Conservation (phyloP, 2,888 invertebrate genomes). For the Pheosia gnoma region DNA sequence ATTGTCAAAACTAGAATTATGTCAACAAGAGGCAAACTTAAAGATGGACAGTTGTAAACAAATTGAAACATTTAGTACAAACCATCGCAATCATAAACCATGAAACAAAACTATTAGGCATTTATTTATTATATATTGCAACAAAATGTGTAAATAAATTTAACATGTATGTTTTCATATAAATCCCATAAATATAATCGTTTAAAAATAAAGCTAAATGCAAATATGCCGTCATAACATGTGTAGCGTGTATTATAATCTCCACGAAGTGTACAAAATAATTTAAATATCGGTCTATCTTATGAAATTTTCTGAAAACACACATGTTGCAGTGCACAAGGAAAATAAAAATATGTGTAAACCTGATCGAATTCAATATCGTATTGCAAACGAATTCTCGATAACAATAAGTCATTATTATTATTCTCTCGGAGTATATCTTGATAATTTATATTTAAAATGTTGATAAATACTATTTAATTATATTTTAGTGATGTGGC, state of each 20-base stretch:
- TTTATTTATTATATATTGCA: slow-evolving; percentile 52
- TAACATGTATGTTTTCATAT: slow-evolving; percentile 45
- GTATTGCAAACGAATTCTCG: slow-evolving; percentile 38
- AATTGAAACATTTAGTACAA: slow-evolving; percentile 72
- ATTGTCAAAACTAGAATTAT: slow-evolving; percentile 44
- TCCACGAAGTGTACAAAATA: not conserved
- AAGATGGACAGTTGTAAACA: slow-evolving; percentile 70
- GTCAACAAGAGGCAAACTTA: slow-evolving; percentile 56
- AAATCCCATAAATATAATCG: slow-evolving; percentile 31
- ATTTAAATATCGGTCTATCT: not conserved
- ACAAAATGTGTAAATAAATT: slow-evolving; percentile 43
- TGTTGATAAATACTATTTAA: slow-evolving; percentile 4
- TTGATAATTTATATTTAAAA: not conserved
- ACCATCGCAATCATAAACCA: slow-evolving; percentile 57
- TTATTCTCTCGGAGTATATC: not conserved
- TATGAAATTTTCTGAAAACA: slow-evolving; percentile 40
- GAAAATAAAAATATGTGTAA: slow-evolving; percentile 27
- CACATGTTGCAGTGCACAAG: slow-evolving; percentile 29
- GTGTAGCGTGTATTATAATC: not conserved
- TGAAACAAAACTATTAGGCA: slow-evolving; percentile 45
- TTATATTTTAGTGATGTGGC: slow-evolving; percentile 2
- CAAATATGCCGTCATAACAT: slow-evolving; percentile 9
- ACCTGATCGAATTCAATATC: slow-evolving; percentile 36
- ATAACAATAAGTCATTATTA: slow-evolving; percentile 12
- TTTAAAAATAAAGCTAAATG: slow-evolving; percentile 26